Percentiles rank a stretch among this genome's conserved stretches.
phyloP scores from a whole-genome alignment of 2,888 invertebrate genomes.

The Hypselothyrea guttata region DNA sequence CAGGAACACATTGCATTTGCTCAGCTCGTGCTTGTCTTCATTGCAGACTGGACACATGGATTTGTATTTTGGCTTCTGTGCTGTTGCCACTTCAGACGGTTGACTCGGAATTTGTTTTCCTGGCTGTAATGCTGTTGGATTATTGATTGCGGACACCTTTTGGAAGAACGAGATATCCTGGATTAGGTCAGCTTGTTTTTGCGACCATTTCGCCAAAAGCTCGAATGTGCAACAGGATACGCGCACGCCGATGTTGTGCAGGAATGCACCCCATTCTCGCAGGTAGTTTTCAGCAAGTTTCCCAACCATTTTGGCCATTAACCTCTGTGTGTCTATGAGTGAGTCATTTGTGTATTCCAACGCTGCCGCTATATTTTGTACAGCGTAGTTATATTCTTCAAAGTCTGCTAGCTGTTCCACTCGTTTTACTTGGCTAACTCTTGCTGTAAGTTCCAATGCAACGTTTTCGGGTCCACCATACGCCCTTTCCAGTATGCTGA shows the following conservation, averaged over 20 bases:
- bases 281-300: slow-evolving; percentile 7
- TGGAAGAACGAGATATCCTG: slow-evolving; percentile 9
- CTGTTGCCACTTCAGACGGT: too few species aligned
- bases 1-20: slow-evolving; percentile 8
- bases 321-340: slow-evolving; percentile 5
- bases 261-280: not conserved
- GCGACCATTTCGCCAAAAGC: not conserved
- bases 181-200: not conserved
- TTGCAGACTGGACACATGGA: not conserved
- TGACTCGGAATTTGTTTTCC: too few species aligned
- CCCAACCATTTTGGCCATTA: slow-evolving; percentile 4
- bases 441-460: too few species aligned
- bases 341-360: not conserved
- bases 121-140: not conserved
- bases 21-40: not conserved
- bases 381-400: slow-evolving; percentile 5
- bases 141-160: not conserved
- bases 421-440: too few species aligned
- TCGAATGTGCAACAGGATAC: too few species aligned
- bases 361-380: slow-evolving; percentile 7
- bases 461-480: slow-evolving; percentile 3
- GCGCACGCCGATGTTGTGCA: too few species aligned
- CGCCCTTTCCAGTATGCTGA: not conserved
- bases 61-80: too few species aligned
- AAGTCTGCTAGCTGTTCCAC: too few species aligned